Evolutionary conservation across 1,140 invertebrate genomes (phyloP).

Genomic region (Brachionus plicatilis): DNA sequence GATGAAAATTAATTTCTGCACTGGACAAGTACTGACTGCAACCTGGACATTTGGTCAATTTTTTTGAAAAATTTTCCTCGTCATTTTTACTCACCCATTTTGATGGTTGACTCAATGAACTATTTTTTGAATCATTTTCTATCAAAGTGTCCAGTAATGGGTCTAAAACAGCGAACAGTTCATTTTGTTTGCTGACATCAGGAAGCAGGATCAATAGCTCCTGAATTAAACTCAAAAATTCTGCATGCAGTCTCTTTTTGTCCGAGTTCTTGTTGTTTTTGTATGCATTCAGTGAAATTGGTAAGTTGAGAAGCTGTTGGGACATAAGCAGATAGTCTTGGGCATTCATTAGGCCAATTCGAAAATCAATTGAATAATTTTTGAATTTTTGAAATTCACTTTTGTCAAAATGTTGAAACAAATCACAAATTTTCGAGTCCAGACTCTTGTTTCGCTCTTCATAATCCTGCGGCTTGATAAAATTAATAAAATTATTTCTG

Average conservation of each 20-base stretch:
- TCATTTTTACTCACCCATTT: background rate
- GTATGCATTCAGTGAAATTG: background rate
- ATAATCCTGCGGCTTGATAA: constrained; percentile 8
- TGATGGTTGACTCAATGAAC: background rate
- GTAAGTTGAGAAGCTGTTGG: background rate
- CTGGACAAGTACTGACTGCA: background rate
- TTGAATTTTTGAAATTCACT: constrained; percentile 33
- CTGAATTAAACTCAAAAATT: constrained; percentile 26
- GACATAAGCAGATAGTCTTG: background rate
- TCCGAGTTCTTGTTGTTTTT: background rate
- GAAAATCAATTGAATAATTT: background rate
- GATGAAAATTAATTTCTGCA: constrained; percentile 7
- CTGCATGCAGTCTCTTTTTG: background rate
- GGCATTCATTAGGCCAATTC: background rate
- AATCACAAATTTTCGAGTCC: background rate
- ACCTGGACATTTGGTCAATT: background rate
- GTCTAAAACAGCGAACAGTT: background rate
- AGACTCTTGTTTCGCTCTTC: background rate
- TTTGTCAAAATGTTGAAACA: background rate
- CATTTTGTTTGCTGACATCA: constrained; percentile 5
- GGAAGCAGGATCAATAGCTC: background rate
- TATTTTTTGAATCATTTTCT: background rate
- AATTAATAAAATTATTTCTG: background rate
- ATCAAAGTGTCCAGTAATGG: background rate
- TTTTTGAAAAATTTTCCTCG: background rate